Evolutionary conservation across 2,888 invertebrate species (phyloP), one percentile per base, ranked within the genome.

Genomic region (Agrotis clavis): DNA sequence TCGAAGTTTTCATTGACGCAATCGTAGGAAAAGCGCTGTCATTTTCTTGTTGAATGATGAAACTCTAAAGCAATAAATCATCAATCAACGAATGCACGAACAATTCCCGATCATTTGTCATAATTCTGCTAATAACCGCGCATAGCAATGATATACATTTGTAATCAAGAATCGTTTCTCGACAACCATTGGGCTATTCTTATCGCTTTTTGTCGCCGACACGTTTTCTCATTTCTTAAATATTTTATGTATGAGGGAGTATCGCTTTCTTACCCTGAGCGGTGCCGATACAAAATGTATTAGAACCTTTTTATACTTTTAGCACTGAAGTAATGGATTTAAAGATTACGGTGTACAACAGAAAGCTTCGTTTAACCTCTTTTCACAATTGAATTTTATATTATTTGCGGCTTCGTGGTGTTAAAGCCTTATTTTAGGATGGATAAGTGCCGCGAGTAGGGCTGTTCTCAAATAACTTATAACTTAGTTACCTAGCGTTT

Each of bases 341-440:
- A 79, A 78, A 71, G 72, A 68, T 79, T 67, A 57, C 64, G 53
- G 53, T 67, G 50, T 67, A 57, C 25, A 62, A 65, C 64, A 71
- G 45, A 61, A 78, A 56, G 63, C 54, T 66, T 35, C 16, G 41
- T 41, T 64, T 59, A 64, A 67, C 59, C 70, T 60, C 30, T 78
- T 71, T 70, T 62, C 57, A 71, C 71, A 76, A 74, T 76, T 71
- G 67, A 75, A 79, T 85, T 73, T 78, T 74, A 78, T 69, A 74
- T 66, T 53, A 19, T 30, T 57, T 51, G 19, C 14, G 30, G n/a
- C 18, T 71, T n/a, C 6, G 13, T 7, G 19, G 41, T 61, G 56
- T n/a, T 21, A 57, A 70, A 71, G 56, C 13, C 19, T n/a, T 70
- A 74, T 70, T 56, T 69, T 30, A 11, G 21, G n/a, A 50, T 50